Conservation (phyloP, 37 sponge, comb jelly and placozoan genomes). For the Beroe forskalii region DNA sequence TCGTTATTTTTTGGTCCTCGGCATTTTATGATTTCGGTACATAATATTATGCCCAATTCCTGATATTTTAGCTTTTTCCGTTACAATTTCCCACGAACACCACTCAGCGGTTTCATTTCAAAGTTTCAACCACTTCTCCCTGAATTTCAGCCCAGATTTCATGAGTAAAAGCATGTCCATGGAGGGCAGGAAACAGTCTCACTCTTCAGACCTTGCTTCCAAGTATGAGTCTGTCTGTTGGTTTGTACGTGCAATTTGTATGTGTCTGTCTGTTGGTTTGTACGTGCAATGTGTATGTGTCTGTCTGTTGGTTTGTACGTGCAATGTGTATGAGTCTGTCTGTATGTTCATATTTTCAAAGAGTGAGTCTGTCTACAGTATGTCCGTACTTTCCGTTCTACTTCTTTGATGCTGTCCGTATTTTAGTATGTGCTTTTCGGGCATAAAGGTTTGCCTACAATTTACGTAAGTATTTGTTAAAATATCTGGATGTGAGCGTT, state of each 20-base stretch:
- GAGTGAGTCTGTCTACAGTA: too few species aligned
- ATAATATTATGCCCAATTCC: too few species aligned
- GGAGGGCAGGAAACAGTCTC: constrained; percentile 21
- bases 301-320: background rate
- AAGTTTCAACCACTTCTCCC: too few species aligned
- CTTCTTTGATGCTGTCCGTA: too few species aligned
- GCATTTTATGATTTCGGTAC: background rate
- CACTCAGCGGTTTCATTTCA: too few species aligned
- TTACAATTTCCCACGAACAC: too few species aligned
- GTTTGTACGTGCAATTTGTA: background rate
- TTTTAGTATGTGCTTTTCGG: too few species aligned
- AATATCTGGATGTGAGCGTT: too few species aligned
- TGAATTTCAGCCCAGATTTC: constrained; percentile 52
- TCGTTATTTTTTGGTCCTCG: background rate
- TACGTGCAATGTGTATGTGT: background rate
- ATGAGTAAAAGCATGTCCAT: constrained; percentile 20
- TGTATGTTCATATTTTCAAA: background rate
- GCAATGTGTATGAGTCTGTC: background rate
- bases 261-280: background rate
- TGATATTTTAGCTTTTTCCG: too few species aligned
- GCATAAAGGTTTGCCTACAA: too few species aligned
- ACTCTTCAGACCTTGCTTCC: background rate
- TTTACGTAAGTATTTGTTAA: too few species aligned
- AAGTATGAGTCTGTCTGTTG: constrained; percentile 18
- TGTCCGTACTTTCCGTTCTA: too few species aligned